A percentile compares a stretch with the other conserved stretches of the same genome.
Evolutionary conservation across 2,888 invertebrate genomes (phyloP).

Genomic region (Mimumesa dahlbomi): DNA sequence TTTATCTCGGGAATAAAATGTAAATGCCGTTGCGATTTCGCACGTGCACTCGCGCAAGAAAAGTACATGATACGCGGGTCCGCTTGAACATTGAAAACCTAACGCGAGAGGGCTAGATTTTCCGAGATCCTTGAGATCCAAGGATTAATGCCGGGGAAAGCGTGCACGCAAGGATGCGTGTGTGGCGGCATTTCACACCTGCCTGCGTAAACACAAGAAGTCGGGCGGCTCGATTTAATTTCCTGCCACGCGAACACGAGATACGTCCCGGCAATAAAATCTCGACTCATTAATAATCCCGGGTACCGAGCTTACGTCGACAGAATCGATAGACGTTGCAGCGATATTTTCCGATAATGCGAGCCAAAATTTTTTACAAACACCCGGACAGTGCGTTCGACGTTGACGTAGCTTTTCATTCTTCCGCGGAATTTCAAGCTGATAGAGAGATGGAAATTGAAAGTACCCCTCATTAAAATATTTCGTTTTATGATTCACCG

Average conservation of each 20-base stretch:
- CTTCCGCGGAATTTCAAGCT: not conserved
- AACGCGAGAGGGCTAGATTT: too few relatives aligned
- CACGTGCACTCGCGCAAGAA: too few relatives aligned
- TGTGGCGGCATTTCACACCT: slow-evolving; percentile 35
- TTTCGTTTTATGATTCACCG: too few relatives aligned
- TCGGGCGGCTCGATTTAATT: slow-evolving; percentile 28
- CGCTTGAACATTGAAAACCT: too few relatives aligned
- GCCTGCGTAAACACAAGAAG: slow-evolving; percentile 39
- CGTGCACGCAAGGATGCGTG: slow-evolving; percentile 33
- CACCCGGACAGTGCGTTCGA: too few relatives aligned
- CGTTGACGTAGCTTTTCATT: too few relatives aligned
- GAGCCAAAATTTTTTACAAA: too few relatives aligned
- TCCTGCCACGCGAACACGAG: slow-evolving; percentile 11
- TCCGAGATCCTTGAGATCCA: not conserved
- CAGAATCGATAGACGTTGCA: slow-evolving; percentile 13
- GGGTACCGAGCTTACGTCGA: slow-evolving; percentile 24
- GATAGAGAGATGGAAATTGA: not conserved
- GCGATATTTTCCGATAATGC: not conserved
- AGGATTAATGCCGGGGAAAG: not conserved
- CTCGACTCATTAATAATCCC: slow-evolving; percentile 27
- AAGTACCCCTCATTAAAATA: not conserved
- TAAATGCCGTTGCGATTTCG: too few relatives aligned
- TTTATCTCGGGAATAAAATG: too few relatives aligned
- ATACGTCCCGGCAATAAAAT: slow-evolving; percentile 19
- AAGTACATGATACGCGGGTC: too few relatives aligned